Evolutionary conservation across 2,797 vertebrate genomes (phyloP).

Genomic region (Glossophaga mutica): DNA sequence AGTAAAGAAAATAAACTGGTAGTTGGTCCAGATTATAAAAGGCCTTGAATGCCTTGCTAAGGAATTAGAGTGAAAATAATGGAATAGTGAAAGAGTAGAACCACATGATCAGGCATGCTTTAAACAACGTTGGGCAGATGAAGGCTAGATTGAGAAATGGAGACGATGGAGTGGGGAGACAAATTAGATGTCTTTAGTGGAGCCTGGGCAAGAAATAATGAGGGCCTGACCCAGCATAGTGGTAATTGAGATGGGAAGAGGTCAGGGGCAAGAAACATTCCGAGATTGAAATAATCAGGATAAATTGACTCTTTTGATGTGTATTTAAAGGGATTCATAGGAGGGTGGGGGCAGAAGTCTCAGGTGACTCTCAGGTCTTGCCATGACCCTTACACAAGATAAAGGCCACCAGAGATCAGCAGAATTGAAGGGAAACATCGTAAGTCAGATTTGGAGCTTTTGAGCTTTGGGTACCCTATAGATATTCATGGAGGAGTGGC

Average conservation of each 20-base stretch:
- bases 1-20: background rate
- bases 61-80: constrained; percentile 13
- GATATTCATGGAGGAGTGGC: background rate
- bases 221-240: background rate
- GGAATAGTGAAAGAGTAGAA: background rate
- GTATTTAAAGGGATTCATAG: background rate
- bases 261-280: background rate
- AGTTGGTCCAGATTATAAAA: background rate
- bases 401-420: background rate
- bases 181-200: background rate
- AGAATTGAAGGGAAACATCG: background rate
- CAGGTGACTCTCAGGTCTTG: background rate
- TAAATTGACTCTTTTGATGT: background rate
- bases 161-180: background rate
- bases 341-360: background rate
- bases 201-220: background rate
- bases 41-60: background rate
- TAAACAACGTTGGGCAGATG: background rate
- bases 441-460: background rate
- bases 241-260: background rate
- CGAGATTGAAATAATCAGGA: background rate
- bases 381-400: background rate
- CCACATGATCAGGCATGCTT: background rate
- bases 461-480: background rate
- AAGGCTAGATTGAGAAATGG: background rate